Conservation (phyloP, 2,888 invertebrate species). For the Blastobasis lacticolella region DNA sequence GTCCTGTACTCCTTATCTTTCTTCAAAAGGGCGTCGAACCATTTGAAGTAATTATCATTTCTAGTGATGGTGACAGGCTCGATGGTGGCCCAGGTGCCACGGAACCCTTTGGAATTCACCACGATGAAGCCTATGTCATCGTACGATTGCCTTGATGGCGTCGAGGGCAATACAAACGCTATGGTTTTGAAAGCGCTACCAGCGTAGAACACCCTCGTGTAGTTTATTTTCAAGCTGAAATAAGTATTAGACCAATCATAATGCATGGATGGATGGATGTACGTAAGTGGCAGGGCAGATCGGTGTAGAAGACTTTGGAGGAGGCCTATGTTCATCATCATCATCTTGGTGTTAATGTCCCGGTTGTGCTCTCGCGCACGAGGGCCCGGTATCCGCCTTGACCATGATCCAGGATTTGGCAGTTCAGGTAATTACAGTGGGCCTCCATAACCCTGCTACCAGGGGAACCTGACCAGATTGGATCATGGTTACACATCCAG, state of each 20-base stretch:
- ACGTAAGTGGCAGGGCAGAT: too few species aligned
- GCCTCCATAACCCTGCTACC: too few species aligned
- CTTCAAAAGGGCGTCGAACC: conserved; percentile 28
- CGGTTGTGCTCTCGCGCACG: too few species aligned
- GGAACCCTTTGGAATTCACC: conserved; percentile 13
- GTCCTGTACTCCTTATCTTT: conserved; percentile 24
- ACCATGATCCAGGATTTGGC: too few species aligned
- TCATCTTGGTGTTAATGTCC: too few species aligned
- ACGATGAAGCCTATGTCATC: conserved; percentile 52
- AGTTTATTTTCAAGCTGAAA: conserved; percentile 39
- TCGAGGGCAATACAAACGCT: conserved; percentile 37
- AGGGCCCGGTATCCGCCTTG: too few species aligned
- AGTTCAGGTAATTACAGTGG: too few species aligned
- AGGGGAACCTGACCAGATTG: too few species aligned
- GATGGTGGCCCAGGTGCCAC: conserved; percentile 23
- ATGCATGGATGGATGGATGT: too few species aligned
- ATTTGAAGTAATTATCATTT: conserved; percentile 33
- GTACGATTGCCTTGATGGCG: conserved; percentile 31
- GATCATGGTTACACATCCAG: too few species aligned
- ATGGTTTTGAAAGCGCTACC: conserved; percentile 15
- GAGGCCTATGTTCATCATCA: too few species aligned
- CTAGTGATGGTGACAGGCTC: conserved; percentile 22
- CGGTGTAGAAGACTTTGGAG: too few species aligned
- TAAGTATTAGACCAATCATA: neutral
- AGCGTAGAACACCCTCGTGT: conserved; percentile 34